Evolutionary conservation across 2,888 invertebrate species (phyloP).

Genomic region (Nemoura dubitans): DNA sequence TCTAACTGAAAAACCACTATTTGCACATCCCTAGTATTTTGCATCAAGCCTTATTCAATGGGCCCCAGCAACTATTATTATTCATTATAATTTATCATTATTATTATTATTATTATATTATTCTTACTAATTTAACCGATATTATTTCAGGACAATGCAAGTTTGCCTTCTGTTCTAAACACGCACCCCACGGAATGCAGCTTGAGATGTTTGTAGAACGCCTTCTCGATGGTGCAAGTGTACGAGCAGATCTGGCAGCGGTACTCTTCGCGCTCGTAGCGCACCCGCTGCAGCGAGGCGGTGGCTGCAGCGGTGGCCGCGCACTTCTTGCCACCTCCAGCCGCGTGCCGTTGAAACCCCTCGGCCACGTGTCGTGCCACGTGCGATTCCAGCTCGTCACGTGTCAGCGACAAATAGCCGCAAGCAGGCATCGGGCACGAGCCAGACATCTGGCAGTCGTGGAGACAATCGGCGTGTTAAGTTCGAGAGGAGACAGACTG

Average conservation of each 20-base stretch:
- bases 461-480: neutral
- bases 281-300: constrained; percentile 61
- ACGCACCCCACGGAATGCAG: constrained; percentile 59
- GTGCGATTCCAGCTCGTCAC: constrained; percentile 62
- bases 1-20: too few species aligned
- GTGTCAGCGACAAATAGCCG: constrained; percentile 58
- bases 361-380: constrained; percentile 61
- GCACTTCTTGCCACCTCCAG: constrained; percentile 40
- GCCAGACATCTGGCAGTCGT: constrained; percentile 29
- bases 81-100: too few species aligned
- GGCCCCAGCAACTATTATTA: too few species aligned
- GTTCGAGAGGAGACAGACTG: too few species aligned
- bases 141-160: too few species aligned
- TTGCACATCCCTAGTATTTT: too few species aligned
- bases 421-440: constrained; percentile 54
- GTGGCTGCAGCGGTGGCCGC: neutral
- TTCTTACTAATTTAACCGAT: too few species aligned
- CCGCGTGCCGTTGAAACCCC: constrained; percentile 57
- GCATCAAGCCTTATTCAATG: too few species aligned
- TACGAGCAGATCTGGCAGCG: constrained; percentile 65
- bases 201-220: constrained; percentile 64
- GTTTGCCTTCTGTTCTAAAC: too few species aligned
- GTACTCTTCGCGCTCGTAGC: constrained; percentile 66
- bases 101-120: too few species aligned
- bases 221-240: constrained; percentile 67